Evolutionary conservation across 2,888 invertebrate genomes (phyloP).

Genomic region (Ferdinandea cuprea): DNA sequence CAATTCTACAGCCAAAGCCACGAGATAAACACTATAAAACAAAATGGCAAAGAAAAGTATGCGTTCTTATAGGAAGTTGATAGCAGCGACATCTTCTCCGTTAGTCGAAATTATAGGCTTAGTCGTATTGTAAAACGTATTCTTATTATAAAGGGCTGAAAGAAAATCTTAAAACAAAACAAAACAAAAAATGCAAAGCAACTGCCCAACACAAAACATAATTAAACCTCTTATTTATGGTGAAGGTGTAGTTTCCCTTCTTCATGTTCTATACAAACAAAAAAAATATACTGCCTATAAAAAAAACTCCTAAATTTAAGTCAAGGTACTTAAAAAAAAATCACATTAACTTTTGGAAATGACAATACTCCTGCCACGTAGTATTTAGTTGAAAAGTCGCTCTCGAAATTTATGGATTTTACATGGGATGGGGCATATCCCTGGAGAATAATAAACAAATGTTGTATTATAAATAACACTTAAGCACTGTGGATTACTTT

Average conservation of each 20-base stretch:
- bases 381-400: slow-evolving; percentile 56
- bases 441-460: slow-evolving; percentile 52
- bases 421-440: slow-evolving; percentile 35
- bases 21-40: slow-evolving; percentile 14
- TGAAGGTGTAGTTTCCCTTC: slow-evolving; percentile 60
- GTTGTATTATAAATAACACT: slow-evolving; percentile 69
- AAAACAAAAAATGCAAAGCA: slow-evolving; percentile 23
- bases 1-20: slow-evolving; percentile 56
- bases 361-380: slow-evolving; percentile 75
- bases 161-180: slow-evolving; percentile 37
- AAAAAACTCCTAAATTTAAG: slow-evolving; percentile 25
- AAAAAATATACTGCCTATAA: slow-evolving; percentile 60
- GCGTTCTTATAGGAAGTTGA: slow-evolving; percentile 49
- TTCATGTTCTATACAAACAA: slow-evolving; percentile 48
- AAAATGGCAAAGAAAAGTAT: slow-evolving; percentile 58
- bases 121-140: slow-evolving; percentile 26
- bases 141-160: slow-evolving; percentile 32
- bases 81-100: slow-evolving; percentile 78
- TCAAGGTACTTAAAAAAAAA: slow-evolving; percentile 11
- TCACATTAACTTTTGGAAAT: slow-evolving; percentile 31
- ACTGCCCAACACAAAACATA: slow-evolving; percentile 44
- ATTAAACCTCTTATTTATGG: slow-evolving; percentile 38
- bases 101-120: slow-evolving; percentile 76
- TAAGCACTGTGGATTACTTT: slow-evolving; percentile 77
- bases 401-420: slow-evolving; percentile 27